These are phyloP conservation scores for Sesamia nonagrioides DNA, from an alignment of 1,140 invertebrate genomes.

Conservation along the genomic window DNA sequence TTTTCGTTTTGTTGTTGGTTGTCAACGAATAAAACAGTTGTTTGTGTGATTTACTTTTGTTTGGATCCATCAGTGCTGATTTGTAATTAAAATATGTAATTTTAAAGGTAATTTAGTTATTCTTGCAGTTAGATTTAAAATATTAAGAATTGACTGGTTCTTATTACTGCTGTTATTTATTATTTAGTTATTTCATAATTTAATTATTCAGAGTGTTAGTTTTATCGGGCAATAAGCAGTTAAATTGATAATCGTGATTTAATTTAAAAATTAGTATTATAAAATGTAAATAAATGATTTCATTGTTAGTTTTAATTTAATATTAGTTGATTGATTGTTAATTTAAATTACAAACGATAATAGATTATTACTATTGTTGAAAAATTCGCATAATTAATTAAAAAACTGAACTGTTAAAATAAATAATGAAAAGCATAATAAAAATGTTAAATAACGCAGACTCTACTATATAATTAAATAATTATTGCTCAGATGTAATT, in stretches of 20 bases:
- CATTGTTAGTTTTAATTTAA: slow-evolving; percentile 49
- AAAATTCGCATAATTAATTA: neutral
- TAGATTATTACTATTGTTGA: slow-evolving; percentile 43
- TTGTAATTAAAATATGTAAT: slow-evolving; percentile 45
- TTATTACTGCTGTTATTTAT: slow-evolving; percentile 82
- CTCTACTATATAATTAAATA: slow-evolving; percentile 21
- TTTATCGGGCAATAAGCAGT: slow-evolving; percentile 57
- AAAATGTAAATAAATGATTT: slow-evolving; percentile 54
- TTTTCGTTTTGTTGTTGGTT: slow-evolving; percentile 70
- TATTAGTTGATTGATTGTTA: slow-evolving; percentile 35
- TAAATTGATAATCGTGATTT: slow-evolving; percentile 53
- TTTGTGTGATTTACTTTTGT: slow-evolving; percentile 53
- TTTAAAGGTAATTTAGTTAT: slow-evolving; percentile 40
- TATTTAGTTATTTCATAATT: slow-evolving; percentile 73
- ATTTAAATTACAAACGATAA: slow-evolving; percentile 13
- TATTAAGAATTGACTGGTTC: slow-evolving; percentile 69
- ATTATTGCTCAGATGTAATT: slow-evolving; percentile 58
- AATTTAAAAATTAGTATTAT: slow-evolving; percentile 35
- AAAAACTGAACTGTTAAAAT: slow-evolving; percentile 33
- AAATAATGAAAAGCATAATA: neutral
- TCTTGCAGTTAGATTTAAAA: slow-evolving; percentile 53
- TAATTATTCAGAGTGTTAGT: slow-evolving; percentile 63
- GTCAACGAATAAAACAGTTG: slow-evolving; percentile 60
- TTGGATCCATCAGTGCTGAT: slow-evolving; percentile 55
- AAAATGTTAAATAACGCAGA: slow-evolving; percentile 20